These are phyloP conservation scores for Amphiura filiformis DNA, from an alignment of 35 echinoderm and acorn worm species.

Conservation along the genomic window DNA sequence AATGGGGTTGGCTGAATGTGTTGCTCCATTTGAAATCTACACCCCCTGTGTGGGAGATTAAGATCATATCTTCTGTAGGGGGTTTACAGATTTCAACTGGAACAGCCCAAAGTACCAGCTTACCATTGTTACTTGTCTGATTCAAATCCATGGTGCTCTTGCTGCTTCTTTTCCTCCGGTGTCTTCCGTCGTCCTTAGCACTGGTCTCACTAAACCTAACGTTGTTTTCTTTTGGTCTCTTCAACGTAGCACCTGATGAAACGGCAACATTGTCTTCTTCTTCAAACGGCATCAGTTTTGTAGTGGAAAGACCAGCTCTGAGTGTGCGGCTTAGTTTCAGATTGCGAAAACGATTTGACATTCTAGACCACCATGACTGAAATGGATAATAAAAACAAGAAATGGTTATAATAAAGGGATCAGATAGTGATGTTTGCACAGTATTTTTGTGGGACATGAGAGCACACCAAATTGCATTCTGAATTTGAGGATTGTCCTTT, in stretches of 20 bases:
- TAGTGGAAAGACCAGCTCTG: constrained; percentile 63
- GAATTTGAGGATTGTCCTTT: no score
- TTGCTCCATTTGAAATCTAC: no score
- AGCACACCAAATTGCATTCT: no score
- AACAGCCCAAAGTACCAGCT: no score
- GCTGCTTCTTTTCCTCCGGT: constrained; percentile 41
- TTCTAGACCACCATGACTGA: constrained; percentile 94
- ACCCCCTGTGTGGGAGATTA: no score
- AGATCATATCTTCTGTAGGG: no score
- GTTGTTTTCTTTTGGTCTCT: constrained; percentile 10
- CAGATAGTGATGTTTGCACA: no score
- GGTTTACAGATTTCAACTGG: no score
- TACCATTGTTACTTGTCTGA: constrained; percentile 33
- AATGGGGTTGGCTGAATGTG: no score
- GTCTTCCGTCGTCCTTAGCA: constrained; percentile 27
- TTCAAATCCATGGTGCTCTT: constrained; percentile 32
- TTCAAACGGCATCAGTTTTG: constrained; percentile 70
- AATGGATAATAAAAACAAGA: background rate
- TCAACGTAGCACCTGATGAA: background rate
- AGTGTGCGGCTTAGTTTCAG: constrained; percentile 85
- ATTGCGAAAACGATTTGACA: constrained; percentile 96
- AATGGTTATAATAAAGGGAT: no score
- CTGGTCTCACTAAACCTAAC: background rate
- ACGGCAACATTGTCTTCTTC: constrained; percentile 31
- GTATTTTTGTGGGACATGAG: no score